These are phyloP conservation scores for Nasonia vitripennis DNA, from an alignment of 1,140 invertebrate genomes.

Conservation along the genomic window DNA sequence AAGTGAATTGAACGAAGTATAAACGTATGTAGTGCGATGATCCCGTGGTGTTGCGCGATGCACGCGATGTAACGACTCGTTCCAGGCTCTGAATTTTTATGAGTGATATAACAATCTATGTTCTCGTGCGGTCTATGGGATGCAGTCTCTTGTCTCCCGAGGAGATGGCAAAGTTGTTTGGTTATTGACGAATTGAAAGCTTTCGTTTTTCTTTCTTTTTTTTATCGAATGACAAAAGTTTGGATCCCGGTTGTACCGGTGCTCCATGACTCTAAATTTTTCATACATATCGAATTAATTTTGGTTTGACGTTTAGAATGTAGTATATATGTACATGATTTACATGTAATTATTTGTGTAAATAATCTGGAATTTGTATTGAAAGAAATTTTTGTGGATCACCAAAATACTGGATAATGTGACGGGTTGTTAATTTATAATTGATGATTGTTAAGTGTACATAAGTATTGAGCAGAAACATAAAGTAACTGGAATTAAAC, in stretches of 20 bases:
- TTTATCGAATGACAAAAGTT: conserved; percentile 34
- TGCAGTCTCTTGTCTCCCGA: not conserved
- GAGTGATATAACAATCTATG: not conserved
- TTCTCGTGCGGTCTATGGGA: not conserved
- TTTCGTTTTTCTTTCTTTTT: not conserved
- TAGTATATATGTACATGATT: not conserved
- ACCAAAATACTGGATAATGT: not conserved
- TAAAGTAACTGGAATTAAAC: not conserved
- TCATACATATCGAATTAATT: conserved; percentile 37
- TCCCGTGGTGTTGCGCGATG: not conserved
- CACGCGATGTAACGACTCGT: not conserved
- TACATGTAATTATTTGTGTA: not conserved
- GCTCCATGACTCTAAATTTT: not conserved
- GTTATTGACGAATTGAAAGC: conserved; percentile 12
- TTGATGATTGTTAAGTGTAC: not conserved
- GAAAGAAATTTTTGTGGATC: not conserved
- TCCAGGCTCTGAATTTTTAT: conserved; percentile 13
- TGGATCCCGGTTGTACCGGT: not conserved
- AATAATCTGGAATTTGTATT: not conserved
- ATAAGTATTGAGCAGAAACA: not conserved
- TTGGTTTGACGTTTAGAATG: not conserved
- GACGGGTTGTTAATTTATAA: not conserved
- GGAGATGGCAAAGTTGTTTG: conserved; percentile 25
- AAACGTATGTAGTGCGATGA: not conserved
- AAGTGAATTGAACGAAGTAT: not conserved